phyloP scores from a whole-genome alignment of 2,797 vertebrate genomes.

The Xenops minutus region DNA sequence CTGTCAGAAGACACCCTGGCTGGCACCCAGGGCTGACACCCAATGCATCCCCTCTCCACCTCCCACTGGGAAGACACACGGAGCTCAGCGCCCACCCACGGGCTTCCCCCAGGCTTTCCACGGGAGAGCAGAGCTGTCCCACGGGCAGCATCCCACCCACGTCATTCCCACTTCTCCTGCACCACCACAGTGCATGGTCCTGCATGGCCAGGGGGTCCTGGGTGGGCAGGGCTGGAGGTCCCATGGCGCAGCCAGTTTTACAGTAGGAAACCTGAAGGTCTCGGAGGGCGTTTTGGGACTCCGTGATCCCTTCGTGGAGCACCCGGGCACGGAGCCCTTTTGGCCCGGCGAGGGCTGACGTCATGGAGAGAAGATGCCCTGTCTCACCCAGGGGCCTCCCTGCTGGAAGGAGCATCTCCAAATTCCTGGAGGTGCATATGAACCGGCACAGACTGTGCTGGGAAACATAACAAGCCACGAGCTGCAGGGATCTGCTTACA shows the following conservation, averaged over 20 bases:
- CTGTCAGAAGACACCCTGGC: slow-evolving; percentile 66
- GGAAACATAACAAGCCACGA: slow-evolving; percentile 9
- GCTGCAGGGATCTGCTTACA: slow-evolving; percentile 46
- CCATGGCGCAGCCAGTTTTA: too few species aligned
- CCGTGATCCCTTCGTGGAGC: accelerated
- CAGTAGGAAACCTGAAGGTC: neutral
- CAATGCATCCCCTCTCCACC: neutral
- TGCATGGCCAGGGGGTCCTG: accelerated
- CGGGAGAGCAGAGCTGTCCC: too few species aligned
- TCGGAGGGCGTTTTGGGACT: neutral
- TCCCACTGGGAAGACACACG: neutral
- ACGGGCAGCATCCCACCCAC: accelerated
- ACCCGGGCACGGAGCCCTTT: neutral
- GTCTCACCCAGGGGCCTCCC: slow-evolving; percentile 36
- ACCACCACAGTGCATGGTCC: accelerated
- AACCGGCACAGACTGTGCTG: slow-evolving; percentile 57
- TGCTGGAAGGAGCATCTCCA: slow-evolving; percentile 49
- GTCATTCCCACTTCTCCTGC: neutral
- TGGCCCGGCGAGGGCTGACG: neutral
- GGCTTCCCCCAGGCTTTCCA: slow-evolving; percentile 15
- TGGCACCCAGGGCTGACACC: slow-evolving; percentile 42
- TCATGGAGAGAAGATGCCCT: neutral
- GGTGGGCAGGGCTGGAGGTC: neutral
- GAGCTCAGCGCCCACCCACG: neutral
- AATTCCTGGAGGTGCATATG: slow-evolving; percentile 52